phyloP scores from a whole-genome alignment of 2,113 vertebrate species.

The Urocolius indicus region DNA sequence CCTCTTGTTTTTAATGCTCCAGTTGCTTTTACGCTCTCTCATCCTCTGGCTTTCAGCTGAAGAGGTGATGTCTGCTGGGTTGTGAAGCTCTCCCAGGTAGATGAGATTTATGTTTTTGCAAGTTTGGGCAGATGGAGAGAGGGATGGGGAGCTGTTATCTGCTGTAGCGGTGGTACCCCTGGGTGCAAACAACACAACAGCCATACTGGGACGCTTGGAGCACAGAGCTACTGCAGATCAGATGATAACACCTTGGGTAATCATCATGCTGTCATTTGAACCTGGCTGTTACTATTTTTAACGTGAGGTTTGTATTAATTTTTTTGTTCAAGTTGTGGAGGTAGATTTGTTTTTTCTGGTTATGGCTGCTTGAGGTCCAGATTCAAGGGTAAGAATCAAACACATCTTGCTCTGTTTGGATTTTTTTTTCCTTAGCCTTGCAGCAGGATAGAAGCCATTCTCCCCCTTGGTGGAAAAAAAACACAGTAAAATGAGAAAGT shows the following conservation, averaged over 20 bases:
- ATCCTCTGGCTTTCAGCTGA: conserved; percentile 4
- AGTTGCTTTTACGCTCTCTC: not conserved
- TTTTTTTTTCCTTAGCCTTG: not conserved
- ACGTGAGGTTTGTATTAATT: not conserved
- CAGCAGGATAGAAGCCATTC: not conserved
- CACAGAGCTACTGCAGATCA: not conserved
- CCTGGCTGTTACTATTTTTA: conserved; percentile 39
- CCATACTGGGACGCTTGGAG: not conserved
- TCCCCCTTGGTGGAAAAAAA: not conserved
- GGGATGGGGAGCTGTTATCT: conserved; percentile 22
- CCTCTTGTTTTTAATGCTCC: not conserved
- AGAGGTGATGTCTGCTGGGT: not conserved
- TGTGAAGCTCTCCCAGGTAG: conserved; percentile 34
- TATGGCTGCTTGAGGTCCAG: not conserved
- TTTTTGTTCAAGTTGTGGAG: conserved; percentile 6
- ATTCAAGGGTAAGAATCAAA: not conserved
- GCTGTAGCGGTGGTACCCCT: conserved; percentile 20
- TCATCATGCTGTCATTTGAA: conserved; percentile 14
- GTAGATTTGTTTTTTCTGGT: not conserved
- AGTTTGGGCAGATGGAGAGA: conserved; percentile 50
- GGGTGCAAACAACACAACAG: not conserved
- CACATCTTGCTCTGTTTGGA: not conserved
- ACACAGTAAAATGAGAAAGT: not conserved
- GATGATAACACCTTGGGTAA: conserved; percentile 30
- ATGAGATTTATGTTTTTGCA: conserved; percentile 38